Percentiles rank a stretch among this genome's conserved stretches.
These are phyloP conservation scores for Epinephelus fuscoguttatus DNA, from an alignment of 2,113 vertebrate genomes.

Conservation along the genomic window DNA sequence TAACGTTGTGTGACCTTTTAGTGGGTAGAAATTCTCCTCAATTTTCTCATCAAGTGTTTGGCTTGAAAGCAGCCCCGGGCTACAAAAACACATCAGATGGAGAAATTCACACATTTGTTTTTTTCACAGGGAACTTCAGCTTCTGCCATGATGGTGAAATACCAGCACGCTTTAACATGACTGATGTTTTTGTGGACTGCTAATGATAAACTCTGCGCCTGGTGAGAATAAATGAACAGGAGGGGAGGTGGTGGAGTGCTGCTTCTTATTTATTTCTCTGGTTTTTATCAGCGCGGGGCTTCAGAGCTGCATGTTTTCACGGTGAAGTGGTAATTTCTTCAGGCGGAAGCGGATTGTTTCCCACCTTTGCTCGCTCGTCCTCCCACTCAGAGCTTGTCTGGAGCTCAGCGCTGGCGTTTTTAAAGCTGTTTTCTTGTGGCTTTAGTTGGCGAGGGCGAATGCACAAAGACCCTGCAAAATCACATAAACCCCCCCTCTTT, in stretches of 20 bases:
- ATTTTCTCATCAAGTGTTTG: conserved; percentile 58
- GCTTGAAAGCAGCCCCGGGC: conserved; percentile 46
- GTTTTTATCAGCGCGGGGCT: conserved; percentile 36
- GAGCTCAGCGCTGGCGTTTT: conserved; percentile 45
- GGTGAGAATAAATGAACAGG: conserved; percentile 52
- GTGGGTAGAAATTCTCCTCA: conserved; percentile 11
- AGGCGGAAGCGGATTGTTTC: conserved; percentile 61
- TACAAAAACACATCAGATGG: conserved; percentile 60
- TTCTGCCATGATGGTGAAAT: conserved; percentile 41
- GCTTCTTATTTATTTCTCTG: conserved; percentile 58
- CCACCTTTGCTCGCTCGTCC: conserved; percentile 66
- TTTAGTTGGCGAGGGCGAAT: conserved; percentile 55
- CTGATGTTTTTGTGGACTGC: conserved; percentile 49
- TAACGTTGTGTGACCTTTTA: background rate
- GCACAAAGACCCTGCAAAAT: conserved; percentile 63
- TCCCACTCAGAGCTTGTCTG: conserved; percentile 62
- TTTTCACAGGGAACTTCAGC: conserved; percentile 29
- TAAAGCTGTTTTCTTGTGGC: conserved; percentile 65
- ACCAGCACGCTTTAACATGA: conserved; percentile 40
- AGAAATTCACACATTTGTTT: conserved; percentile 50
- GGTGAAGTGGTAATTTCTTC: conserved; percentile 62
- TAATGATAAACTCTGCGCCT: conserved; percentile 60
- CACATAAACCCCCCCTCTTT: conserved; percentile 34
- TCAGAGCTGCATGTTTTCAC: conserved; percentile 58
- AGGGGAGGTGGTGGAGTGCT: conserved; percentile 20